phyloP scores from a whole-genome alignment of 35 echinoderm and acorn worm genomes.

The Anneissia japonica region DNA sequence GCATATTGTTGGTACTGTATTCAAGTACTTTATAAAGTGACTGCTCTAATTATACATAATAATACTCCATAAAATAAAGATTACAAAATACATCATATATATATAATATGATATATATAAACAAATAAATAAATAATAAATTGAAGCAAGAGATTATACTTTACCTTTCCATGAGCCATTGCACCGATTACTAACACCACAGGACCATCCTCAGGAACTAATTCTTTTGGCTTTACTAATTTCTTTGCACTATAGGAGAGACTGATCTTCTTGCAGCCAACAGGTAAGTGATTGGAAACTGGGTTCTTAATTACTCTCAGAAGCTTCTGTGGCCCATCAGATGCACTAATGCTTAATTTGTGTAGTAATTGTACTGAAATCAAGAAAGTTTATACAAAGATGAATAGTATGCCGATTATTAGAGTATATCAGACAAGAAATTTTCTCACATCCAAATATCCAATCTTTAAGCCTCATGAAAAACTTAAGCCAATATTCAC shows the following conservation, averaged over 20 bases:
- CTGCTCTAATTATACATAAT: background rate
- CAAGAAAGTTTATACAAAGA: background rate
- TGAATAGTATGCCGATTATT: too few species aligned
- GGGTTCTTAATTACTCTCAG: conserved; percentile 95
- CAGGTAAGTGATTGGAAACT: conserved; percentile 66
- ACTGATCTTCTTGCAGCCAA: conserved; percentile 63
- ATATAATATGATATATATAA: background rate
- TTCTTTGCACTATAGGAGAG: conserved; percentile 64
- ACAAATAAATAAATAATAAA: background rate
- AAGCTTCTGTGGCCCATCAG: conserved; percentile 93
- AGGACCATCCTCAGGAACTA: conserved; percentile 44
- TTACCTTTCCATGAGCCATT: conserved; percentile 99
- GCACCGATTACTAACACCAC: conserved; percentile 89
- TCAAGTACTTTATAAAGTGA: too few species aligned
- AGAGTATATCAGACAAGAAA: too few species aligned
- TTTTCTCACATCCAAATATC: too few species aligned
- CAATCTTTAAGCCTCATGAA: too few species aligned
- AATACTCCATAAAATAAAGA: background rate
- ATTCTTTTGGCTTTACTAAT: conserved; percentile 77
- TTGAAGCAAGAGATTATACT: background rate
- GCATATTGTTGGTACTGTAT: too few species aligned
- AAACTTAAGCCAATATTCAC: too few species aligned
- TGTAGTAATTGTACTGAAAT: conserved; percentile 78
- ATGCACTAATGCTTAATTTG: conserved; percentile 93
- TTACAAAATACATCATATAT: background rate